Conservation (phyloP, 2,888 invertebrate genomes). For the Melanostoma scalare region DNA sequence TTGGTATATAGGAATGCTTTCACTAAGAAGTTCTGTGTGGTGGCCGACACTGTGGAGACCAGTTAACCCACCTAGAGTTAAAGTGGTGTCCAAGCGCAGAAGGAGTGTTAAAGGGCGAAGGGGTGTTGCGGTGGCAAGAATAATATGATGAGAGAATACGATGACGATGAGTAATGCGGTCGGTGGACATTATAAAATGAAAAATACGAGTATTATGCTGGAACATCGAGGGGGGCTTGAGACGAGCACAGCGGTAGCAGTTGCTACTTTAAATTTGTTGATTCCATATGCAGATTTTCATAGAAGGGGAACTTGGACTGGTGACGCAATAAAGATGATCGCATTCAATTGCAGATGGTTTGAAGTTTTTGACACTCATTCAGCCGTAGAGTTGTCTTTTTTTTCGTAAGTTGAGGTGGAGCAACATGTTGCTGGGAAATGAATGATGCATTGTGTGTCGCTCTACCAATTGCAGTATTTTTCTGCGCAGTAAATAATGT, state of each 20-base stretch:
- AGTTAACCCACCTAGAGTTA: slow-evolving; percentile 52
- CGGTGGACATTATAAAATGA: slow-evolving; percentile 11
- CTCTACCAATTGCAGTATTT: not conserved
- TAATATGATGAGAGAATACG: not conserved
- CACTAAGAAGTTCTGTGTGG: slow-evolving; percentile 50
- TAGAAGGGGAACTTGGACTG: not conserved
- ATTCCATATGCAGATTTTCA: slow-evolving; percentile 2
- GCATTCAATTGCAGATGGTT: slow-evolving; percentile 36
- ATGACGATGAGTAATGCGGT: slow-evolving; percentile 51
- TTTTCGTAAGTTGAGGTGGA: not conserved
- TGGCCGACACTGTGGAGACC: slow-evolving; percentile 62
- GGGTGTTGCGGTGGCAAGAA: not conserved
- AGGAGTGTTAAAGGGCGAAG: not conserved
- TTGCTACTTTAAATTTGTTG: slow-evolving; percentile 6
- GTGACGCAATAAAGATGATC: slow-evolving; percentile 61
- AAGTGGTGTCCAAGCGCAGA: not conserved
- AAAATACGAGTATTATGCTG: not conserved
- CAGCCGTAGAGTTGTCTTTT: not conserved
- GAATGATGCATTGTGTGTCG: not conserved
- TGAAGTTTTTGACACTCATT: not conserved
- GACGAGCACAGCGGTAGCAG: not conserved
- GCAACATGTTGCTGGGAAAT: slow-evolving; percentile 22
- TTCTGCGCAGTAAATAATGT: slow-evolving; percentile 23
- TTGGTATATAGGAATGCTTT: slow-evolving; percentile 44
- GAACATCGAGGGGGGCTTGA: slow-evolving; percentile 1